phyloP scores from a whole-genome alignment of 2,888 invertebrate species.

The Dicyrtoma fusca region DNA sequence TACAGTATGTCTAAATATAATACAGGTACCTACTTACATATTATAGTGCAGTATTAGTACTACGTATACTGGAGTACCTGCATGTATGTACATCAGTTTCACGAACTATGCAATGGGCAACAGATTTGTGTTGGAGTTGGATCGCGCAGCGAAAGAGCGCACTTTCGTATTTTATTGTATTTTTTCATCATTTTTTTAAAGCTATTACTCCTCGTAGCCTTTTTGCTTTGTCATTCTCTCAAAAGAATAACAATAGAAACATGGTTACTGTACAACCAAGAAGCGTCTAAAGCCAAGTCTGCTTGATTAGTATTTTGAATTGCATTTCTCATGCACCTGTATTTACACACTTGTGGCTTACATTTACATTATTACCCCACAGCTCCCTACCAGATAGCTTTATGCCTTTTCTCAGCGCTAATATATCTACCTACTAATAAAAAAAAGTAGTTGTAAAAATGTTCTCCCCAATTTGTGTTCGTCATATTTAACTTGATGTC shows the following conservation, averaged over 20 bases:
- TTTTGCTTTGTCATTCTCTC: background rate
- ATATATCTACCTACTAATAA: too few species aligned
- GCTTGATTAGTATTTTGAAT: slow-evolving; percentile 26
- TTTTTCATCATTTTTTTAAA: background rate
- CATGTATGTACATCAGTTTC: background rate
- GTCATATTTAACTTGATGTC: too few species aligned
- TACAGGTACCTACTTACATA: too few species aligned
- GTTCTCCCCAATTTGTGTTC: too few species aligned
- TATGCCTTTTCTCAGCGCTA: too few species aligned
- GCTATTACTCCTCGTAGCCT: background rate
- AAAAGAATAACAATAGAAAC: background rate
- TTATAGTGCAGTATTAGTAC: too few species aligned
- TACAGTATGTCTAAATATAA: too few species aligned
- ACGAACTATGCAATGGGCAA: background rate
- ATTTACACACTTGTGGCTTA: slow-evolving; percentile 15
- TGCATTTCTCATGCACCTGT: slow-evolving; percentile 31
- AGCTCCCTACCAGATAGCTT: too few species aligned
- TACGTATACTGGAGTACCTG: too few species aligned
- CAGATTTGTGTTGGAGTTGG: background rate
- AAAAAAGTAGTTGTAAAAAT: too few species aligned
- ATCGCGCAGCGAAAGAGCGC: too few species aligned
- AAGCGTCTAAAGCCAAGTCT: background rate
- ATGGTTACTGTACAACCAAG: background rate
- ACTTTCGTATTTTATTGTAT: background rate
- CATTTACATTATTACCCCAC: too few species aligned